These are phyloP conservation scores for Bettongia penicillata DNA, from an alignment of 2,113 vertebrate genomes.

Conservation along the genomic window DNA sequence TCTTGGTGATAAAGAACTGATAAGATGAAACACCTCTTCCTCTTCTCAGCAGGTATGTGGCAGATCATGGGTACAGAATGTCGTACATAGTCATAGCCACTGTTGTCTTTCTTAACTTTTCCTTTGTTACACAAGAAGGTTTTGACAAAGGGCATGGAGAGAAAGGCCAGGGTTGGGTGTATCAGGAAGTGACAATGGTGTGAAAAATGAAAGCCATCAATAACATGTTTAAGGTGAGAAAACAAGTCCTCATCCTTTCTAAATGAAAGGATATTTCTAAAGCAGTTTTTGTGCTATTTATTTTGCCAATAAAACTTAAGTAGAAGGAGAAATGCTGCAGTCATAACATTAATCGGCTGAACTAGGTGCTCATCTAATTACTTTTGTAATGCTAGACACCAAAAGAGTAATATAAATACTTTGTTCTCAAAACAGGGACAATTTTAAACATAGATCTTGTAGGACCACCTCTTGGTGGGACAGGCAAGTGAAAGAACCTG, in stretches of 20 bases:
- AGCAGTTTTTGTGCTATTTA: slow-evolving; percentile 11
- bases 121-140: background rate
- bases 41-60: background rate
- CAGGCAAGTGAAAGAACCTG: background rate
- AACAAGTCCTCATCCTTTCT: background rate
- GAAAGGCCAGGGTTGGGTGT: background rate
- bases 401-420: slow-evolving; percentile 35
- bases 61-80: background rate
- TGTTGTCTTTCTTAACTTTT: background rate
- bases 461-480: slow-evolving; percentile 1
- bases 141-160: background rate
- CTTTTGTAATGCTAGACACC: background rate
- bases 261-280: background rate
- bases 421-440: slow-evolving; percentile 10
- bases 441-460: background rate
- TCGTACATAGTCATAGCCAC: background rate
- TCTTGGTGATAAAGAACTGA: background rate
- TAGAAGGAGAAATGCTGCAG: background rate
- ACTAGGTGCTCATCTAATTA: slow-evolving; percentile 4
- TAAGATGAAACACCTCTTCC: background rate
- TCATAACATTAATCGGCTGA: background rate
- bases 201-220: background rate
- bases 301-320: slow-evolving; percentile 41
- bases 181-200: background rate
- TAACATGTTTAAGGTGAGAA: background rate